Conservation (phyloP, 2,888 invertebrate genomes). For the Lathronympha strigana region DNA sequence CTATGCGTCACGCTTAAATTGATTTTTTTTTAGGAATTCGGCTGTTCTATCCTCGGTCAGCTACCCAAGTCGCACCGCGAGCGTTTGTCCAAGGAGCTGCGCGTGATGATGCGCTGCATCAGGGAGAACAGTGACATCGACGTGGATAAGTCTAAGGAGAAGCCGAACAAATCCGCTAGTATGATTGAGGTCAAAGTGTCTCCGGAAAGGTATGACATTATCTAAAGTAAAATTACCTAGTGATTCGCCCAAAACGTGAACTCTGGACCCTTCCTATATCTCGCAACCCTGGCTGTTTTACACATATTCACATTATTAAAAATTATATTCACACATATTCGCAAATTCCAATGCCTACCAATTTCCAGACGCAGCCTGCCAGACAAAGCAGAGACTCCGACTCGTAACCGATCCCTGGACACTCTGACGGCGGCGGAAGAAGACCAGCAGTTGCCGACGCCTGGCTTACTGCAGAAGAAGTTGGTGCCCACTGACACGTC, state of each 20-base stretch:
- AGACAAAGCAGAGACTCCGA: conserved; percentile 70
- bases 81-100: conserved; percentile 64
- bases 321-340: no score
- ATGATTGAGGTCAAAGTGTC: conserved; percentile 67
- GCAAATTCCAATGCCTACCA: neutral
- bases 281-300: no score
- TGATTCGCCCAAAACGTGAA: no score
- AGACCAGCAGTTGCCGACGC: conserved; percentile 60
- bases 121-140: conserved; percentile 63
- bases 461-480: conserved; percentile 57
- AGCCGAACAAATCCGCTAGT: conserved; percentile 66
- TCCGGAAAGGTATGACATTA: conserved; percentile 63
- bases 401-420: conserved; percentile 76
- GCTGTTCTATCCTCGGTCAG: conserved; percentile 69
- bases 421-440: conserved; percentile 61
- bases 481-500: conserved; percentile 48
- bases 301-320: no score
- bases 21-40: conserved; percentile 64
- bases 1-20: no score
- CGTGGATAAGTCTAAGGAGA: conserved; percentile 49
- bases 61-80: conserved; percentile 68
- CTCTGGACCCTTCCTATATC: no score
- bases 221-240: no score
- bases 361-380: conserved; percentile 52
- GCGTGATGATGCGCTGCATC: conserved; percentile 68